Conservation (phyloP, 2,888 invertebrate genomes). For the Nymphalis urticae region DNA sequence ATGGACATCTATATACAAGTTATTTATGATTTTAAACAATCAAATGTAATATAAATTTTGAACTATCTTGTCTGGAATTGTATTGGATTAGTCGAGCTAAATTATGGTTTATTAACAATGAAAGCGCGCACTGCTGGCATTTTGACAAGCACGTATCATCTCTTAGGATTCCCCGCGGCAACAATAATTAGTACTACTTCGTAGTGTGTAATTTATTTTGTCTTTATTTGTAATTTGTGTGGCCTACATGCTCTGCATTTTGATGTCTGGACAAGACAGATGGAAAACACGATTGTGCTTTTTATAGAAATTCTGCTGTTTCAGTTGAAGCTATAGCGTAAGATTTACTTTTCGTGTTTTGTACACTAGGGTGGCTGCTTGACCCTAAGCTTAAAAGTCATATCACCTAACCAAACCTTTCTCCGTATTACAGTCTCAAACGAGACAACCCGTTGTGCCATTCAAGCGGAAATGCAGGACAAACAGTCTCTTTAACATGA, state of each 20-base stretch:
- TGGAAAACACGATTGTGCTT: background rate
- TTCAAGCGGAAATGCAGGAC: no score
- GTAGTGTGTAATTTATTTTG: slow-evolving; percentile 43
- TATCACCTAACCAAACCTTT: no score
- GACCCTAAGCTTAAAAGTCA: no score
- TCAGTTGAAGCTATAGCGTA: no score
- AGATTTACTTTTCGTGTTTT: no score
- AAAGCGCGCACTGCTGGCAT: slow-evolving; percentile 31
- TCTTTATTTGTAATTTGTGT: slow-evolving; percentile 43
- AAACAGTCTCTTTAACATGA: no score
- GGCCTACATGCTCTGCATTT: slow-evolving; percentile 45
- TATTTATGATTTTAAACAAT: background rate
- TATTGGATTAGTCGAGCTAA: slow-evolving; percentile 23
- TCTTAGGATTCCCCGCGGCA: slow-evolving; percentile 33
- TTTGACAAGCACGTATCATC: slow-evolving; percentile 36
- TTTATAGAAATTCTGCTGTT: background rate
- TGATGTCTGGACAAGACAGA: slow-evolving; percentile 7
- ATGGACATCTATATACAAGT: background rate
- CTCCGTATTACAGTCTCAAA: no score
- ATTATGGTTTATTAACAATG: slow-evolving; percentile 34
- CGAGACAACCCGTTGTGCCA: no score
- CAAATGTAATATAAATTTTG: slow-evolving; percentile 6
- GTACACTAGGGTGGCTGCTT: no score
- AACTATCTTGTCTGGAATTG: slow-evolving; percentile 15
- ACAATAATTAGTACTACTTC: slow-evolving; percentile 35